Base-by-base conservation (phyloP, 2,888 invertebrate species). In the Trissonchulus sp. region DNA sequence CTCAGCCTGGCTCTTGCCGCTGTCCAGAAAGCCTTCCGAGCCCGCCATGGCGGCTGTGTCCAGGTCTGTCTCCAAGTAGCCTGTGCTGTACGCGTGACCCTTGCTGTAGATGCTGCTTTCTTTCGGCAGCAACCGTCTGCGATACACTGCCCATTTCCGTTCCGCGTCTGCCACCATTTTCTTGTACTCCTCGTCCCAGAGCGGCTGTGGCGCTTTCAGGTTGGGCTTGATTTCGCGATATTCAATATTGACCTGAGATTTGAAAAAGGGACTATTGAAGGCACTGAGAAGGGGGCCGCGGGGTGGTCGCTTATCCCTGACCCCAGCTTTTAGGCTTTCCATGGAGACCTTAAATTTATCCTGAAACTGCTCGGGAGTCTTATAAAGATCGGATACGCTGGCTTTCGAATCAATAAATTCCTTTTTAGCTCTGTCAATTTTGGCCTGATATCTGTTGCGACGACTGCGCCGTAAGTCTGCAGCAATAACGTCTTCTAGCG, bases 201-300 rank as follows among this genome's bases (percentile, higher is more conserved):
- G 62, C 30, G 75, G 62, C 28, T 72, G 30, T 2, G 72, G 62
- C 28, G 72, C 71, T 36, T 34, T 23, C 34, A 69, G 37, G 31
- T 23, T 34, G 2, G 71, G 71, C 37, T 69, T n/a, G 34, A 69
- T 36, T 34, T 34, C 36, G n/a, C 71, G 71, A 36, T 69, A 69
- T 34, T 37, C 33, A 69, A 69, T 69, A 8, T 69, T 35, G 3
- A 69, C 71, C 37, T 69, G 71, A 36, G 71, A 69, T 15, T 77
- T 76, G 78, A 81, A 80, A 37, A 81, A 81, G 1, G 80, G 79
- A n/a, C 79, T 80, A 72, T 83, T 80, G 80, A 83, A 83, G 65
- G 80, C 79, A 77, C 81, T 81, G 31, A 84, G 80, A 60, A 84
- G 78, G 2, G 83, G 83, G 1, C 83, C 84, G 18, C 83, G n/a